Base-by-base conservation (phyloP, 2,113 vertebrate genomes). In the Nicator chloris region DNA sequence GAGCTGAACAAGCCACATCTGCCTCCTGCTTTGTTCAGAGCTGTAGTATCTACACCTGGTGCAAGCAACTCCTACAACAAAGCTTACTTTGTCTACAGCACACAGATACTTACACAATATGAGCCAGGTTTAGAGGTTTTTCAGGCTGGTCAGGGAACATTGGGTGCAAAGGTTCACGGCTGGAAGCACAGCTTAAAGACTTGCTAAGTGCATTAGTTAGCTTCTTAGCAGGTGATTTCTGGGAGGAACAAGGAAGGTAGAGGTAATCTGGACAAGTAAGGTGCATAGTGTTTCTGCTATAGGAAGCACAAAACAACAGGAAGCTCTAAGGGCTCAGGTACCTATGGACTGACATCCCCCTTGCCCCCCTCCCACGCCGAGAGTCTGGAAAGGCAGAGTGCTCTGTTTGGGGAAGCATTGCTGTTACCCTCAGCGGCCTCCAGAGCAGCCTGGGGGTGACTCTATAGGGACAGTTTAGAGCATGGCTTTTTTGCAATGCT, bases 201-300 rank as follows among this genome's bases (percentile, higher is more conserved):
- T 99, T 99, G 98, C 99, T 99, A 96, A 99, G 98, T 44, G 99
- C 99, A 88, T 99, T 99, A 73, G 99, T 99, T 96, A 99, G 96
- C 98, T 99, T 99, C 98, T 99, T 99, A 91, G 99, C 99, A 63
- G 99, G 99, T 92, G 99, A 99, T 99, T 99, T 99, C 99, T 99
- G 95, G 86, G 94, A 96, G 96, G 97, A 97, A 98, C 82, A 97
- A 96, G 95, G 96, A 97, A 97, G 89, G 95, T 26, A 96, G 88
- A 97, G 86, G 88, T 97, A 95, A 96, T 93, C 60, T 87, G 91
- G 97, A 96, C 53, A 97, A 92, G 92, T 92, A 96, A 96, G 92
- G 91, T 88, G 91, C 93, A 93, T 57, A 95, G 26, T 88, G 69
- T 79, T 95, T 95, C 76, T 89, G 85, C 92, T 86, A 92, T 11